phyloP scores from a whole-genome alignment of 1,140 invertebrate species.

The Colletes latitarsis region DNA sequence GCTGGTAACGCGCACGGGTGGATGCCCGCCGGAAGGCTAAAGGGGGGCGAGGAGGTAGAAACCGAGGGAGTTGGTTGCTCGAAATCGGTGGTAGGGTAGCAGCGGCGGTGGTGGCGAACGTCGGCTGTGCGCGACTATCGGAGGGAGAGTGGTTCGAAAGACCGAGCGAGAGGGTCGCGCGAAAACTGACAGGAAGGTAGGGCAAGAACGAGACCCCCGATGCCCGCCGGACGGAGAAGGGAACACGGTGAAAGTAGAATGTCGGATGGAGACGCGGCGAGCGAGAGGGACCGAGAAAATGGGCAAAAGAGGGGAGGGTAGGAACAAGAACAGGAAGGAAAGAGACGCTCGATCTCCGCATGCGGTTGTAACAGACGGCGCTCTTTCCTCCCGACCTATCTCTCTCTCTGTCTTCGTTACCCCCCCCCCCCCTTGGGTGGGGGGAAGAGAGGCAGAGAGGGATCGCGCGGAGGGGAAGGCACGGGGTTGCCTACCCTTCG shows the following conservation, averaged over 20 bases:
- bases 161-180: slow-evolving; percentile 11
- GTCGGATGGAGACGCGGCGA: slow-evolving; percentile 29
- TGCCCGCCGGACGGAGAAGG: background rate
- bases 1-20: slow-evolving; percentile 67
- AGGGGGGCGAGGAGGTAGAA: slow-evolving; percentile 59
- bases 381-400: background rate
- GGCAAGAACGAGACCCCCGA: slow-evolving; percentile 10
- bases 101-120: slow-evolving; percentile 59
- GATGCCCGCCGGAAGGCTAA: slow-evolving; percentile 55
- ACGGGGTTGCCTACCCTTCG: slow-evolving; percentile 56
- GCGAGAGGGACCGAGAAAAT: background rate
- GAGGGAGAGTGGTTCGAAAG: slow-evolving; percentile 21
- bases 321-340: slow-evolving; percentile 9
- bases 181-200: slow-evolving; percentile 15
- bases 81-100: slow-evolving; percentile 63
- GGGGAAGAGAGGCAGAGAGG: background rate
- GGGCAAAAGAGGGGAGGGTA: background rate
- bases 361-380: slow-evolving; percentile 49
- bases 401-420: background rate
- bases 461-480: slow-evolving; percentile 15
- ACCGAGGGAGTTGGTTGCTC: slow-evolving; percentile 57
- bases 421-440: background rate
- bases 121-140: slow-evolving; percentile 47
- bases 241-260: slow-evolving; percentile 10
- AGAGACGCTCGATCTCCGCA: slow-evolving; percentile 33